A percentile compares a stretch with the other conserved stretches of the same genome.
Conservation (phyloP, 2,888 invertebrate species). For the Himalopsyche tibetana region DNA sequence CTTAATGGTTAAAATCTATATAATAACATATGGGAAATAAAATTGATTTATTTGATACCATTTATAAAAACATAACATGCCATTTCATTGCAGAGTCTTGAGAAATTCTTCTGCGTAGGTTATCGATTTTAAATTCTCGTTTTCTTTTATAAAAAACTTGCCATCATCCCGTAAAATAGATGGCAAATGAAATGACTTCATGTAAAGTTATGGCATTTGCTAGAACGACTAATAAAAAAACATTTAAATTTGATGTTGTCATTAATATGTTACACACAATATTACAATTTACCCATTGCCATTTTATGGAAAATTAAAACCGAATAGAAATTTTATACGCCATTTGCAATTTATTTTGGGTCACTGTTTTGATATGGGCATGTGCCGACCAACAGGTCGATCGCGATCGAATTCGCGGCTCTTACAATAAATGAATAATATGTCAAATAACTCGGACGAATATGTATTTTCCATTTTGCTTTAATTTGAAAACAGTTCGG, state of each 20-base stretch:
- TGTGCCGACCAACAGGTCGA: too few relatives aligned
- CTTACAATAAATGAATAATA: too few relatives aligned
- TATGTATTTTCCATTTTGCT: too few relatives aligned
- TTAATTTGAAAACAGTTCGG: too few relatives aligned
- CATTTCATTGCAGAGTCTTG: neutral
- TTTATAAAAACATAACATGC: too few relatives aligned
- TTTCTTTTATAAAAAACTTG: neutral
- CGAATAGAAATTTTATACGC: neutral
- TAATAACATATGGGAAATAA: too few relatives aligned
- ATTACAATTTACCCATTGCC: neutral
- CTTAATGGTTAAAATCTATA: too few relatives aligned
- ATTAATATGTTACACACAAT: conserved; percentile 6
- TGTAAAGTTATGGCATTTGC: neutral
- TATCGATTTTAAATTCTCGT: conserved; percentile 5
- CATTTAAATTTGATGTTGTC: neutral
- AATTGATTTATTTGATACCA: too few relatives aligned
- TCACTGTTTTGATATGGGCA: neutral
- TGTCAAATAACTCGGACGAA: too few relatives aligned
- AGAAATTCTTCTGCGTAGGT: neutral
- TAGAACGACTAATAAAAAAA: neutral
- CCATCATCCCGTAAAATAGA: neutral
- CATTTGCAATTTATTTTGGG: neutral
- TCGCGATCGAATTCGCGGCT: too few relatives aligned
- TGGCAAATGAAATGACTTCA: neutral
- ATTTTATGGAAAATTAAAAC: neutral